These are phyloP conservation scores for Cryptotis parvus DNA, from an alignment of 2,113 vertebrate genomes.

Conservation along the genomic window DNA sequence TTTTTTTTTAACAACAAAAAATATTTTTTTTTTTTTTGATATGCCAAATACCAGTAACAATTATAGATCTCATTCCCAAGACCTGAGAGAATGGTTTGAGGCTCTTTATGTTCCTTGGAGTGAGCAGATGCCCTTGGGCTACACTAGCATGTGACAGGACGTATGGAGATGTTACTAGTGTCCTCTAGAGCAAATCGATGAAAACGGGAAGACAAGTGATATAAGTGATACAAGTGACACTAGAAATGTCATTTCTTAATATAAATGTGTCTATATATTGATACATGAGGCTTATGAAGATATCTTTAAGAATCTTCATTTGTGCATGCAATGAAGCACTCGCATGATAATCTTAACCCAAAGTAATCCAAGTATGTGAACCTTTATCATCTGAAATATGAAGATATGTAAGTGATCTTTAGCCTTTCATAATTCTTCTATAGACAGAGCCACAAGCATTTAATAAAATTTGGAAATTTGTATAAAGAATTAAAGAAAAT, in stretches of 20 bases:
- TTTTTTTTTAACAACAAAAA: too few species aligned
- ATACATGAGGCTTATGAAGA: neutral
- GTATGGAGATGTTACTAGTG: too few species aligned
- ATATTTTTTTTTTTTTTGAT: too few species aligned
- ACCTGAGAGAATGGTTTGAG: too few species aligned
- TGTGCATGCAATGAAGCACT: slow-evolving; percentile 33
- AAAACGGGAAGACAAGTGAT: too few species aligned
- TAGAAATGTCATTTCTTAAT: slow-evolving; percentile 28
- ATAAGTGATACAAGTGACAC: too few species aligned
- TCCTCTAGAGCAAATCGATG: too few species aligned
- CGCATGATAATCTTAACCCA: slow-evolving; percentile 55
- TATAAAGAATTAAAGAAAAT: neutral
- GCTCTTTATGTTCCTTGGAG: too few species aligned
- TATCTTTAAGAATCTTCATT: slow-evolving; percentile 37
- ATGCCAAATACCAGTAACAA: too few species aligned
- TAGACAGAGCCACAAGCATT: slow-evolving; percentile 19
- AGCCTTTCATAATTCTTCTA: slow-evolving; percentile 10
- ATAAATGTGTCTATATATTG: slow-evolving; percentile 48
- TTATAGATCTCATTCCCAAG: too few species aligned
- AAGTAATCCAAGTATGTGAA: slow-evolving; percentile 31
- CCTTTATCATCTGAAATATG: slow-evolving; percentile 1
- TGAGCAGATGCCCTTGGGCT: too few species aligned
- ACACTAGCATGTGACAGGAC: too few species aligned
- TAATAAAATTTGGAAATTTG: neutral
- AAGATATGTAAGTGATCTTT: slow-evolving; percentile 16